Conservation (phyloP, 1,140 invertebrate species). For the Belonocnema kinseyi region DNA sequence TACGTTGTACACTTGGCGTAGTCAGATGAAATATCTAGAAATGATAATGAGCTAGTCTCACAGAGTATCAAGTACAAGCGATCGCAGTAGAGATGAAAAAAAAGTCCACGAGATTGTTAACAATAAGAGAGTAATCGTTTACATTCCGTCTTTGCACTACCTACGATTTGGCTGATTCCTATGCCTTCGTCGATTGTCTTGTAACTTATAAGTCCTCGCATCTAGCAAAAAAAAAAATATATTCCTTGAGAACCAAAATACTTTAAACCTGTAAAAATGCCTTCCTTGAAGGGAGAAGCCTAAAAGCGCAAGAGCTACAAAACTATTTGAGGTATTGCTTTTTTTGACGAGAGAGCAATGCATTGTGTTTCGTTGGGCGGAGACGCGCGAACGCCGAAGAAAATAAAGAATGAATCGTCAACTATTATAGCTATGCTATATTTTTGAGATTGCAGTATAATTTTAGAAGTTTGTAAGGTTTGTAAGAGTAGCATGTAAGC, state of each 20-base stretch:
- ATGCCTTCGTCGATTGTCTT: neutral
- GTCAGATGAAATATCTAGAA: conserved; percentile 55
- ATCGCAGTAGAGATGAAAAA: conserved; percentile 47
- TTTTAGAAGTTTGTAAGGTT: conserved; percentile 74
- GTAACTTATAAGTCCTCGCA: neutral
- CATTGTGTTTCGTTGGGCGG: neutral
- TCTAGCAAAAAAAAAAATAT: neutral
- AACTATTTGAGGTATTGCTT: conserved; percentile 41
- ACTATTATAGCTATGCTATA: conserved; percentile 69
- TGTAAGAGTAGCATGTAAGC: conserved; percentile 69
- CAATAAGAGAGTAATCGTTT: conserved; percentile 35
- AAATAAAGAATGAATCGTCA: conserved; percentile 41
- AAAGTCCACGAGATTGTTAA: conserved; percentile 43
- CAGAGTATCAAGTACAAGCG: conserved; percentile 64
- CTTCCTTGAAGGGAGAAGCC: conserved; percentile 28
- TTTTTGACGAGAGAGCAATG: neutral
- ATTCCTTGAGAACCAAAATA: conserved; percentile 35
- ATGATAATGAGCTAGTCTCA: conserved; percentile 64
- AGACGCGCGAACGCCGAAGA: conserved; percentile 6
- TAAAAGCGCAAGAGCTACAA: conserved; percentile 39
- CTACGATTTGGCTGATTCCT: neutral
- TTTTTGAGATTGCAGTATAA: conserved; percentile 74
- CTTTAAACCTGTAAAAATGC: conserved; percentile 30
- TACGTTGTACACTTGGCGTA: conserved; percentile 54
- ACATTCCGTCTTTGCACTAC: conserved; percentile 55